Conservation (phyloP, 64 coral and sea anemone species). For the Porites australiensis region DNA sequence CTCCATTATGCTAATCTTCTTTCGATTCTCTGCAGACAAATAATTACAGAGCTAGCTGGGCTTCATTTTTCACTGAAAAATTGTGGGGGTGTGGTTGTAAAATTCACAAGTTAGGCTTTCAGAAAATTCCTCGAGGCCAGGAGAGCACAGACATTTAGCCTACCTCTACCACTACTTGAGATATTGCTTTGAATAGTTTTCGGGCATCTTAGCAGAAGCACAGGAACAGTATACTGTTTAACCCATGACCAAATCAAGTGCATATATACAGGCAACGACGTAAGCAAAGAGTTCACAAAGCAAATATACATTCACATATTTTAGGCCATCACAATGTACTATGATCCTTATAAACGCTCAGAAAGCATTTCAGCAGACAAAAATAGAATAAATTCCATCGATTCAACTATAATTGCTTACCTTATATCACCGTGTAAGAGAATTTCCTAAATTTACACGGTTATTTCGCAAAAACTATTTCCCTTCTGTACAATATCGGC, state of each 20-base stretch:
- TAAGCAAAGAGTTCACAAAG: background rate
- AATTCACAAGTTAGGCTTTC: too few species aligned
- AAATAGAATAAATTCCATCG: background rate
- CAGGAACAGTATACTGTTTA: background rate
- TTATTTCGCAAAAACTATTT: background rate
- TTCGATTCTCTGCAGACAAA: too few species aligned
- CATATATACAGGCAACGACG: background rate
- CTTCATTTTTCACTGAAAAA: too few species aligned
- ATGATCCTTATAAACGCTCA: background rate
- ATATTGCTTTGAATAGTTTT: background rate
- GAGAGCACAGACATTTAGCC: too few species aligned
- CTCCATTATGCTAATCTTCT: too few species aligned
- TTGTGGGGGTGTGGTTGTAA: too few species aligned
- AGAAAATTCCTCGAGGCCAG: too few species aligned
- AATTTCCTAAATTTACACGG: background rate
- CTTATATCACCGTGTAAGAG: background rate
- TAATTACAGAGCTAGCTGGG: too few species aligned
- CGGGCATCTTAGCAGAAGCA: background rate
- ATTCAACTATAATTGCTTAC: background rate
- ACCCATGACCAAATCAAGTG: background rate
- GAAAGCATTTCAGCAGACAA: background rate
- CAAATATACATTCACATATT: background rate
- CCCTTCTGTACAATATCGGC: background rate
- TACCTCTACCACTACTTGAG: background rate
- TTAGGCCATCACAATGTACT: background rate